phyloP scores from a whole-genome alignment of 1,140 invertebrate species.

The Drosophila eugracilis region DNA sequence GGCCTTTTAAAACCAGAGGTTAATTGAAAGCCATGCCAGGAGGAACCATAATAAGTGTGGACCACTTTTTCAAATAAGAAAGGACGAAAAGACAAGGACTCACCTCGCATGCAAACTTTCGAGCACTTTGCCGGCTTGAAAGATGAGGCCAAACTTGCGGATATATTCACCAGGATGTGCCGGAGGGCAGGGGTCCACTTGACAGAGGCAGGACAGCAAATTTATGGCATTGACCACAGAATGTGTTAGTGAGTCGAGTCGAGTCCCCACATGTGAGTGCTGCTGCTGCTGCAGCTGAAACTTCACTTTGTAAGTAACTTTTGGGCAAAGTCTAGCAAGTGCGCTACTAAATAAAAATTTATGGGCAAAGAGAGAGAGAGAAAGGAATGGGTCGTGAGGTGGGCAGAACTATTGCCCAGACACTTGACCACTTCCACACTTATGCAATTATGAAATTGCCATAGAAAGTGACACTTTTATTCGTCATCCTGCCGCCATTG shows the following conservation, averaged over 20 bases:
- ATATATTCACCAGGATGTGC: conserved; percentile 13
- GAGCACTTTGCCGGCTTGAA: conserved; percentile 49
- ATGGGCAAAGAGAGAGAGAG: conserved; percentile 29
- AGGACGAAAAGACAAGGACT: conserved; percentile 14
- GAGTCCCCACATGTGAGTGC: conserved; percentile 43
- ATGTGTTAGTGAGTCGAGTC: conserved; percentile 52
- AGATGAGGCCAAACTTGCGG: conserved; percentile 52
- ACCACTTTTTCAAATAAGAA: conserved; percentile 43
- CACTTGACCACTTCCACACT: conserved; percentile 82
- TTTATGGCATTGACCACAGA: conserved; percentile 64
- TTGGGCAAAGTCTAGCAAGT: conserved; percentile 61
- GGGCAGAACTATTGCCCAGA: conserved; percentile 58
- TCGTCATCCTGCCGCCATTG: conserved; percentile 72
- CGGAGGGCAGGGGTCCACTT: conserved; percentile 6
- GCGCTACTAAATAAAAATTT: conserved; percentile 77
- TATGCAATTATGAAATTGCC: conserved; percentile 84
- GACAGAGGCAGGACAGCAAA: conserved; percentile 51
- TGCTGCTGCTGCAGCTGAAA: conserved; percentile 48
- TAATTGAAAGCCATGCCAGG: conserved; percentile 42
- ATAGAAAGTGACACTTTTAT: conserved; percentile 84
- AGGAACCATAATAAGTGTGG: conserved; percentile 26
- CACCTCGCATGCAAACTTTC: conserved; percentile 56
- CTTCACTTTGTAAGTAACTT: conserved; percentile 76
- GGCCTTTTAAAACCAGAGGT: conserved; percentile 10
- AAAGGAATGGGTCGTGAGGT: background rate